Base-by-base conservation (phyloP, 2,888 invertebrate species). In the Linhomoeus sp. region DNA sequence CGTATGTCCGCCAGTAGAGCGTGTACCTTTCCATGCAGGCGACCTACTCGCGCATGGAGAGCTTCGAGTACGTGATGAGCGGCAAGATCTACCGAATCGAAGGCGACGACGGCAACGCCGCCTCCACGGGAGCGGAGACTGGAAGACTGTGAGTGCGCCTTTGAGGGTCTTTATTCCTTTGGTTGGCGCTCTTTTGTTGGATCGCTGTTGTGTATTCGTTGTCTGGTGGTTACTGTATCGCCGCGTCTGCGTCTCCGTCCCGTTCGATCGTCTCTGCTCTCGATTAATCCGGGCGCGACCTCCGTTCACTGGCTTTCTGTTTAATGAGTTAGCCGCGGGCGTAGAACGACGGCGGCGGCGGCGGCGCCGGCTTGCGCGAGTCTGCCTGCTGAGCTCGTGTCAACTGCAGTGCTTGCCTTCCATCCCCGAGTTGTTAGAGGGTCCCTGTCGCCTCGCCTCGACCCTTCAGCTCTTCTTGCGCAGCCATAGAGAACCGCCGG, bases 1-100 rank as follows among this genome's bases (percentile, higher is more conserved):
- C 15, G 15, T 33, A 33, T 33, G 9, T 33, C 37, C 19, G 17
- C 19, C 19, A 37, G 3, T n/a, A 3, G 37, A 5, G 3, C 7
- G 19, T 5, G 12, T 17, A 37, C 17, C 37, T 33, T 33, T 29
- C 20, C 36, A 20, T 17, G 15, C 33, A 36, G 62, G 56, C 54
- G 15, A 53, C 55, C 7, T 58, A 57, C 50, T 53, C 60, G 5
- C 53, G 60, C 7, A 88, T 92, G 0, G 90, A 92, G 14, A 53
- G 86, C 61, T 99, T 94, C 63, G 94, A 99, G 67, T 99, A 97
- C 71, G 92, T 97, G 43, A 97, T 97, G 94, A 87, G 83, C 55
- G 97, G 97, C 20, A 87, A 87, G 69, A 81, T 90, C 55, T 90
- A 88, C 70, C 76, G 87, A 58, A 87, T 99, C 65, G 94, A 97